Evolutionary conservation across 2,888 invertebrate genomes (phyloP), one percentile per base, ranked within the genome.

Genomic region (Hemicrepidius hirtus): DNA sequence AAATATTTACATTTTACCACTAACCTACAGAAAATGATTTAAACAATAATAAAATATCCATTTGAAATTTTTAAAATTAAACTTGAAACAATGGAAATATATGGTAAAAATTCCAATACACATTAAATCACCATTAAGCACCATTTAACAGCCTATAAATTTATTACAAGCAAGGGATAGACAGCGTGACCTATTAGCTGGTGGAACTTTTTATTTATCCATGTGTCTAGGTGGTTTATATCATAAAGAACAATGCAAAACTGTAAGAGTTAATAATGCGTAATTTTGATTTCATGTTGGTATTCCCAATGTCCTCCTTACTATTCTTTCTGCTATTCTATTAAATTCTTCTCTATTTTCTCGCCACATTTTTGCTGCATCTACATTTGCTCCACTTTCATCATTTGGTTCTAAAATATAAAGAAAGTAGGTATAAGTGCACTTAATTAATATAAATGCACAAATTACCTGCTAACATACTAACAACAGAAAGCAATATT

Each of bases 321-420:
- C 99, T 79, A 98, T 91, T 83, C 92, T 91, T 84, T 96, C 94
- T 3, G 99, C 98, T 81, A 97, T 97, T 86, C 91, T 92, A 83
- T 98, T 95, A 85, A 99, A 99, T 85, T 98, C 95, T 12, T 92
- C 91, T 12, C 98, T 89, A 84, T 98, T 95, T 85, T 99, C 99
- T 70, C 99, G 89, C 98, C 98, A 99, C 95, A 98, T 98, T 88
- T 98, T 99, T 0, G 98, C 98, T 7, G 99, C 99, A 87, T 99
- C 99, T 0, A 99, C 99, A 87, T 99, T 99, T 0, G 99, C 99
- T 12, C 98, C 98, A 83, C 98, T 98, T 87, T 99, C 99, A 84
- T 99, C 99, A 86, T 99, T 99, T 0, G 99, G 99, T 86, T 99
- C 99, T 93, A 85, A 16, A 46, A 46, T 16, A 46, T 46, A 6